These are phyloP conservation scores for Platerodrilus igneus DNA, from an alignment of 2,888 invertebrate species.

Conservation along the genomic window DNA sequence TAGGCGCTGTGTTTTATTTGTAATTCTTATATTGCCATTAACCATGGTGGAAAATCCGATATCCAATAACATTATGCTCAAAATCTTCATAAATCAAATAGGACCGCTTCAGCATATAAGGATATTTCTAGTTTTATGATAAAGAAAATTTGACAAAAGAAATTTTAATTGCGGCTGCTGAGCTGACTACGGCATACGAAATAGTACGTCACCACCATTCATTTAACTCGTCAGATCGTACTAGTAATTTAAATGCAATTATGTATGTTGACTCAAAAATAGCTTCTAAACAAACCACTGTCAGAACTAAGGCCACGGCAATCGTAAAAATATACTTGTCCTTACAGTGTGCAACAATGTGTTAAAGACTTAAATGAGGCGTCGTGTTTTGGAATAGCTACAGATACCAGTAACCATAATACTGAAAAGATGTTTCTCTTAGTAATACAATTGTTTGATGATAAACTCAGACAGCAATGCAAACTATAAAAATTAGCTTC, in stretches of 20 bases:
- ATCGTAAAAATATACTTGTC: conserved; percentile 12
- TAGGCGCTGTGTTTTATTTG: conserved; percentile 8
- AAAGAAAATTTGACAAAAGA: conserved; percentile 8
- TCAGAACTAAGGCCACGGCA: conserved; percentile 16
- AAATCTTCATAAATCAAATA: conserved; percentile 3
- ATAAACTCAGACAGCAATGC: background rate
- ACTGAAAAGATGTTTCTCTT: background rate
- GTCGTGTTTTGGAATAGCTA: background rate
- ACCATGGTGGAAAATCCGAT: conserved; percentile 6
- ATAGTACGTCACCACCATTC: conserved; percentile 3
- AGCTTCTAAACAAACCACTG: conserved; percentile 8
- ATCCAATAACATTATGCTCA: background rate
- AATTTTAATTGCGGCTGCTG: conserved; percentile 5
- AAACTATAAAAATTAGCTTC: background rate
- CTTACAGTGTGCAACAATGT: background rate
- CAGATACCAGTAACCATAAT: background rate
- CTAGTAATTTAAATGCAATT: conserved; percentile 7
- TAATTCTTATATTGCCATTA: conserved; percentile 1
- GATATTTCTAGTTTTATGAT: conserved; percentile 8
- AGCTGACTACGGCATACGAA: conserved; percentile 9
- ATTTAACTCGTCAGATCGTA: conserved; percentile 12
- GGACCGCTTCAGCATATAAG: background rate
- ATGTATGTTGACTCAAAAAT: conserved; percentile 12
- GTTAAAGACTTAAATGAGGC: too few species aligned
- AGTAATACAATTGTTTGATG: background rate